Evolutionary conservation across 2,888 invertebrate species (phyloP).

Genomic region (Pecten maximus): DNA sequence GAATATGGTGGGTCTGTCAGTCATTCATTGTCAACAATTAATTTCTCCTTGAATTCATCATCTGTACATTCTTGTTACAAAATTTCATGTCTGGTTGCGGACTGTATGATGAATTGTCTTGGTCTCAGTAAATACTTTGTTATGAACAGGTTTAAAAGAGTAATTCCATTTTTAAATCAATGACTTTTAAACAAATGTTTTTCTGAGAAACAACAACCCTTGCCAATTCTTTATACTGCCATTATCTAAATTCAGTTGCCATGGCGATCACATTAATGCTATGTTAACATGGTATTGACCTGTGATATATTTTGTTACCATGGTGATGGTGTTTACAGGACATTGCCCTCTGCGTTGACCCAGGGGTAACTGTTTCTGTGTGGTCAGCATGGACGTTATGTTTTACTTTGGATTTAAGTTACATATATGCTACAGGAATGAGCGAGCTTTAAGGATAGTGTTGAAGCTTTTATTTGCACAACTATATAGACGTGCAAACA

Average conservation of each 20-base stretch:
- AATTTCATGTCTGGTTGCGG: too few species aligned
- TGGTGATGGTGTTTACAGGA: slow-evolving; percentile 7
- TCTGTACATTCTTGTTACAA: too few species aligned
- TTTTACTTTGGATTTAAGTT: neutral
- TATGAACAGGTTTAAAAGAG: too few species aligned
- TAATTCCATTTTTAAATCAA: too few species aligned
- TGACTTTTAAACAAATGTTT: too few species aligned
- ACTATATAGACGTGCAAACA: neutral
- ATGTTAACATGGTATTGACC: neutral
- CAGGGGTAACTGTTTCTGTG: slow-evolving; percentile 15
- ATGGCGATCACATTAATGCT: neutral
- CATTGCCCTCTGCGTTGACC: slow-evolving; percentile 7
- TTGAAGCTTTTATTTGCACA: neutral
- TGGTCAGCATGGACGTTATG: slow-evolving; percentile 15
- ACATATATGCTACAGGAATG: neutral
- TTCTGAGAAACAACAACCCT: too few species aligned
- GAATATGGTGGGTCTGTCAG: too few species aligned
- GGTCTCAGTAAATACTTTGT: too few species aligned
- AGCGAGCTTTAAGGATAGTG: neutral
- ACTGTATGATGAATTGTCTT: too few species aligned
- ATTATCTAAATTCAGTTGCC: neutral
- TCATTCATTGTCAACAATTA: too few species aligned
- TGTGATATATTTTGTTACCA: neutral
- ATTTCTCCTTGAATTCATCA: too few species aligned
- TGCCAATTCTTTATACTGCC: too few species aligned